Base-by-base conservation (phyloP, 2,797 vertebrate genomes). In the Manis javanica region DNA sequence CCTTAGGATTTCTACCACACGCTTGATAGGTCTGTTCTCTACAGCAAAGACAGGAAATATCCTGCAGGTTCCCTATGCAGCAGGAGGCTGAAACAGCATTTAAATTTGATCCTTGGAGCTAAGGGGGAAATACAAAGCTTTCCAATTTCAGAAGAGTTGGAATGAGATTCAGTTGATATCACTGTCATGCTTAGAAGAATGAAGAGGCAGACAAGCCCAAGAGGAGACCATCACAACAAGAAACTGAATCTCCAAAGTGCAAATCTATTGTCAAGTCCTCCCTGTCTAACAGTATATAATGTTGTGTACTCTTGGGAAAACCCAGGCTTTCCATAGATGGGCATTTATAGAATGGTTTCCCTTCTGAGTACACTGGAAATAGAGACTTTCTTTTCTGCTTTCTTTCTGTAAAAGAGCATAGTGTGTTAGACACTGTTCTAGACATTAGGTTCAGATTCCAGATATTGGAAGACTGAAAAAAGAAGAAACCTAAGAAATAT, bases 91-190 rank as follows among this genome's bases (percentile, higher is more conserved):
- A 91, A 87, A 94, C 83, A 90, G 23, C 61, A 87, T 93, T 96
- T 96, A 91, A 91, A 93, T 85, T 63, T 94, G 83, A 97, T 90
- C 74, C 68, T 95, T 93, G 18, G 72, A 78, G 64, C 92, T 77
- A 82, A 97, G 37, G 57, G 21, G 29, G 57, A 79, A 90, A 51
- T 78, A 46, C 18, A 92, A 94, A 96, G 83, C 89, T 94, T 94
- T 86, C 83, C 83, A 95, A 95, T 61, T 93, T 87, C 87, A 85
- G 39, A 84, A 68, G 71, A 68, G 39, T 12, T 93, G 83, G 90
- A 96, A 95, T 79, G 55, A 97, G 96, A 83, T 82, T 39, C 34
- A 34, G n/a, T 21, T 75, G 61, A 77, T 86, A 90, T 90, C 71
- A 81, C 46, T 97, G 68, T 42, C 87, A 75, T 51, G 24, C 57